Percentiles rank a stretch among this genome's conserved stretches.
These are phyloP conservation scores for Neodiprion virginianus DNA, from an alignment of 1,140 invertebrate species.

Conservation along the genomic window DNA sequence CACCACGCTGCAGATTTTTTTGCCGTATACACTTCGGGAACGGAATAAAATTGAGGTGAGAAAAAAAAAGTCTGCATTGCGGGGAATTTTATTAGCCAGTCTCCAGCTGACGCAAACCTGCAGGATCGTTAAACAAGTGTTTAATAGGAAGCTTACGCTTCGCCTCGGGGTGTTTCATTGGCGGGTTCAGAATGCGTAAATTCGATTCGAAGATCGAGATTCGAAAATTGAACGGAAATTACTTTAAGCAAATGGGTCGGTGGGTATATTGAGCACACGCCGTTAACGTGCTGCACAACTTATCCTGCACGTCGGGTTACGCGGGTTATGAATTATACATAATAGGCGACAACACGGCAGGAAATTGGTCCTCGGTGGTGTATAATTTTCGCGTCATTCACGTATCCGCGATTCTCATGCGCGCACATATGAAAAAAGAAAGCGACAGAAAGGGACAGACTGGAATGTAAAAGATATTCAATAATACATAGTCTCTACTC, in stretches of 20 bases:
- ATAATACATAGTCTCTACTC: no score
- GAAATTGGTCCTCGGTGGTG: background rate
- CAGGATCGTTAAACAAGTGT: background rate
- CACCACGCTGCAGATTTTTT: no score
- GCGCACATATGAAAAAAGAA: no score
- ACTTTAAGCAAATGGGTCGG: slow-evolving; percentile 1
- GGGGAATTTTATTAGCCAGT: no score
- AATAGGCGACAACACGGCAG: background rate
- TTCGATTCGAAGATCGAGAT: background rate
- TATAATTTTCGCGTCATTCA: slow-evolving; percentile 3
- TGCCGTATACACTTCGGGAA: no score
- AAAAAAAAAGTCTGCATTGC: no score
- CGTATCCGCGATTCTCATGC: no score
- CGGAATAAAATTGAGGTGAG: no score
- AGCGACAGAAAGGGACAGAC: no score
- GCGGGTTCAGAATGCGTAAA: background rate
- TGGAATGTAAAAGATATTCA: no score
- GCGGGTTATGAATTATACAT: slow-evolving; percentile 5
- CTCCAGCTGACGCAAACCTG: background rate
- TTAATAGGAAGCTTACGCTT: background rate
- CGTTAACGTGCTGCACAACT: background rate
- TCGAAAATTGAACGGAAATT: slow-evolving; percentile 4
- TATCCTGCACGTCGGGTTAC: background rate
- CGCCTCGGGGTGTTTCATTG: background rate
- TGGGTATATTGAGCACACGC: background rate